Evolutionary conservation across 2,888 invertebrate species (phyloP), one percentile per base, ranked within the genome.

Genomic region (Xestia ashworthii): DNA sequence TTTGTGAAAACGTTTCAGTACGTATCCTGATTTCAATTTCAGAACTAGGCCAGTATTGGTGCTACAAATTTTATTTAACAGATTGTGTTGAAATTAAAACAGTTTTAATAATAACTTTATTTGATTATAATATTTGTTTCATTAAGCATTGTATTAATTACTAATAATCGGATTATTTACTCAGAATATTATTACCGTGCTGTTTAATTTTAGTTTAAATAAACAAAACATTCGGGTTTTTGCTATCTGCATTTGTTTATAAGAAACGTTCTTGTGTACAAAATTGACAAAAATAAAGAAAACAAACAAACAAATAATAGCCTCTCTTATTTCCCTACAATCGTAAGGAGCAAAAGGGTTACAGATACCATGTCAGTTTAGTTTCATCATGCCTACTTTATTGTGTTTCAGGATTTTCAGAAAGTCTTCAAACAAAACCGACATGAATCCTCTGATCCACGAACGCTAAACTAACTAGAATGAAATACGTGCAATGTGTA

Each of bases 361-460:
- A 9, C 19, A 60, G 64, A 73, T 80, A 64, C 32, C 22, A 25
- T 64, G 65, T 48, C 74, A 53, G 71, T 67, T 62, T 81, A n/a
- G 48, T 67, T 66, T 66, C 81, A 60, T 70, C 41, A 66, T n/a
- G 60, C 46, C 70, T 60, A 46, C 50, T 81, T 69, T 73, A 80
- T 50, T 65, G 66, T 67, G 67, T 73, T 16, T 11, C 3, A 12
- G 16, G 71, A 71, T 71, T 79, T 65, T 11, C 44, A 60, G 41
- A 48, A 32, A 46, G 16, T 12, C n/a, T 68, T 38, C 44, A 53
- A 60, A 44, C 19, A 55, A 22, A 62, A 55, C 41, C 46, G 32
- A 77, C 48, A 25, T n/a, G 48, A 55, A 60, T 32, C 9, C 9
- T 22, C 19, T 16, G 14, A 64, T 32, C 16, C 41, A 22, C 14